phyloP scores from a whole-genome alignment of 2,797 vertebrate genomes.

The Delichon dasypus region DNA sequence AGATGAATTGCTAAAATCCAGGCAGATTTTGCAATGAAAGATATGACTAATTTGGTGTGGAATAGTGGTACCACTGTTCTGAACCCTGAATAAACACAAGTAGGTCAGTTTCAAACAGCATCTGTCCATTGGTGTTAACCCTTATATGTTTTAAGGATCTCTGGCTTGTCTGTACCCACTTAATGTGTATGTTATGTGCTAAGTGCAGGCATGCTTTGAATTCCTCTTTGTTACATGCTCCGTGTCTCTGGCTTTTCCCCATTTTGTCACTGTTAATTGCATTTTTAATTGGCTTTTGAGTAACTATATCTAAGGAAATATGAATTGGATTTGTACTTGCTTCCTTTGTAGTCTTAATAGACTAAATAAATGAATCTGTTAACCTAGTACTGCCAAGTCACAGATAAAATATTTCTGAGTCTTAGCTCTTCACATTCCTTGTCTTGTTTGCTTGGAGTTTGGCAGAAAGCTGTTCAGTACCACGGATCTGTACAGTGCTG shows the following conservation, averaged over 20 bases:
- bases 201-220: background rate
- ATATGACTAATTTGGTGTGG: background rate
- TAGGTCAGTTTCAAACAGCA: background rate
- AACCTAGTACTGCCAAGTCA: background rate
- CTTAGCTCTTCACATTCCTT: background rate
- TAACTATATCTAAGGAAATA: background rate
- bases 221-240: background rate
- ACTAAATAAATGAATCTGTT: background rate
- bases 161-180: background rate
- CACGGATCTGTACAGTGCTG: rapidly evolving
- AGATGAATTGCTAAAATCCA: conserved; percentile 50
- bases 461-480: background rate
- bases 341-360: background rate
- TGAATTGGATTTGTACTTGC: background rate
- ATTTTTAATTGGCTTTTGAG: background rate
- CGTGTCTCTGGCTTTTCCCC: background rate
- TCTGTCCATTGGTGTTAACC: background rate
- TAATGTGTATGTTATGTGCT: background rate
- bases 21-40: conserved; percentile 32
- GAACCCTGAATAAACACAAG: background rate
- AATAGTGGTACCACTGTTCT: background rate
- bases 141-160: background rate
- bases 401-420: background rate
- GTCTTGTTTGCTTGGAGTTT: background rate
- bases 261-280: background rate